These are phyloP conservation scores for Catalaphyllia jardinei DNA, from an alignment of 64 coral and sea anemone species.

Conservation along the genomic window DNA sequence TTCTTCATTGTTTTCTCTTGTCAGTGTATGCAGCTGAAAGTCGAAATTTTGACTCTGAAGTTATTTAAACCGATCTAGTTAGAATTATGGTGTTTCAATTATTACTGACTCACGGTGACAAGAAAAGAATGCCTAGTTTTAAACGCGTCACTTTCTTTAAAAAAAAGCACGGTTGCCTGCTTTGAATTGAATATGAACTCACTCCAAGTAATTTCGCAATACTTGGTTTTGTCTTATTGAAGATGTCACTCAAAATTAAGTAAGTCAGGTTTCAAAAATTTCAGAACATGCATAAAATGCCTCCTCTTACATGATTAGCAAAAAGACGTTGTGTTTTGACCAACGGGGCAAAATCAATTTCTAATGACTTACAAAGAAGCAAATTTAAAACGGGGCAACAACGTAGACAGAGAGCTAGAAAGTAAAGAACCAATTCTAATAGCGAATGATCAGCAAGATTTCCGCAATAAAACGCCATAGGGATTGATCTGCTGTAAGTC, in stretches of 20 bases:
- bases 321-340: background rate
- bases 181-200: background rate
- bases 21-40: too few species aligned
- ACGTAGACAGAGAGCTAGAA: background rate
- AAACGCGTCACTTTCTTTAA: background rate
- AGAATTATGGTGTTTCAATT: too few species aligned
- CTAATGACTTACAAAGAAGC: too few species aligned
- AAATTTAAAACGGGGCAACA: background rate
- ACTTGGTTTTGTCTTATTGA: background rate
- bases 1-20: too few species aligned
- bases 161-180: background rate
- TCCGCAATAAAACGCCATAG: background rate
- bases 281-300: background rate
- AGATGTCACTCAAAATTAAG: background rate
- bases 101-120: background rate
- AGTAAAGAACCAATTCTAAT: background rate
- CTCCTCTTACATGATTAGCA: background rate
- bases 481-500: too few species aligned
- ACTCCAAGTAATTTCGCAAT: background rate
- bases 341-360: too few species aligned
- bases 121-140: background rate
- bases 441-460: background rate
- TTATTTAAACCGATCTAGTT: too few species aligned
- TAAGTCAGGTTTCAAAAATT: background rate
- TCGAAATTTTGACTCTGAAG: too few species aligned